A percentile compares a stretch with the other conserved stretches of the same genome.
phyloP scores from a whole-genome alignment of 1,140 invertebrate species.

The Diorhabda sublineata region DNA sequence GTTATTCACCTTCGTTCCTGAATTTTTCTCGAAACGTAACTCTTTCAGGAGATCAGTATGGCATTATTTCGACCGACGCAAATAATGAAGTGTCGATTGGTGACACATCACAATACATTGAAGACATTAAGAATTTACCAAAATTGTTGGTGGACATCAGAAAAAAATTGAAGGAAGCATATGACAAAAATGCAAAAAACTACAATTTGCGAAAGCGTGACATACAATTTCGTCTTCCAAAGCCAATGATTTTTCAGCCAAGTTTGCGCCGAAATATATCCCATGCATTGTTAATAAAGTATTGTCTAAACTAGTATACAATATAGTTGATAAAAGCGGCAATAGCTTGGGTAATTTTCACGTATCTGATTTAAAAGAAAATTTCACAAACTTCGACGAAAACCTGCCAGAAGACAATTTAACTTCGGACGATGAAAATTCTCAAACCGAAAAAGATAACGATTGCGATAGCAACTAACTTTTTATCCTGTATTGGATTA shows the following conservation, averaged over 20 bases:
- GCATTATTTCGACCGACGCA: constrained; percentile 3
- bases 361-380: constrained; percentile 27
- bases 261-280: constrained; percentile 29
- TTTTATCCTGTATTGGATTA: too few species aligned
- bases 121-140: constrained; percentile 11
- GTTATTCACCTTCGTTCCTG: constrained; percentile 15
- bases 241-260: constrained; percentile 23
- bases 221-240: constrained; percentile 17
- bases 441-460: too few species aligned
- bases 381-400: constrained; percentile 14
- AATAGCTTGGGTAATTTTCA: constrained; percentile 24
- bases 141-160: constrained; percentile 18
- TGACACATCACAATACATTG: constrained; percentile 13
- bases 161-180: constrained; percentile 19
- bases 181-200: constrained; percentile 12
- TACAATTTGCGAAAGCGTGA: constrained; percentile 26
- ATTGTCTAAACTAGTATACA: constrained; percentile 21
- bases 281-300: constrained; percentile 21
- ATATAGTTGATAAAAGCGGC: constrained; percentile 17
- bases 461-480: too few species aligned
- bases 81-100: constrained; percentile 9
- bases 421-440: too few species aligned
- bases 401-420: constrained; percentile 5
- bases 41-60: constrained; percentile 20
- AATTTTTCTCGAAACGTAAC: constrained; percentile 17